Evolutionary conservation across 2,797 vertebrate genomes (phyloP).

Genomic region (Sebastolobus altivelis): DNA sequence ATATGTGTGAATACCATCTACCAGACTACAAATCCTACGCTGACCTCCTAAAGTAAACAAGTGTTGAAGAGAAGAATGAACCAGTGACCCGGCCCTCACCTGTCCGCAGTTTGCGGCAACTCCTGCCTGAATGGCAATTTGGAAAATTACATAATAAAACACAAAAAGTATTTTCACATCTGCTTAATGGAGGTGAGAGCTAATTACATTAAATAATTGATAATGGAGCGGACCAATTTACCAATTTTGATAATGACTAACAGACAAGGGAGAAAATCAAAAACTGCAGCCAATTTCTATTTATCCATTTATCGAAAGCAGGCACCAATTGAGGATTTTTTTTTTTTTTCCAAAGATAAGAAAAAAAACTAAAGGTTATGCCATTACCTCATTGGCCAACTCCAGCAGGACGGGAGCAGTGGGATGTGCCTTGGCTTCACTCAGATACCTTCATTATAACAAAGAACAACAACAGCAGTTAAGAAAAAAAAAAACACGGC

Average conservation of each 20-base stretch:
- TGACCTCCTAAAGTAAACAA: constrained; percentile 64
- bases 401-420: constrained; percentile 91
- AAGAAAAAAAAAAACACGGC: constrained; percentile 75
- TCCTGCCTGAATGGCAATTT: constrained; percentile 81
- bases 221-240: constrained; percentile 89
- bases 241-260: constrained; percentile 94
- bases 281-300: constrained; percentile 81
- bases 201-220: constrained; percentile 94
- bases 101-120: constrained; percentile 73
- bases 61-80: constrained; percentile 63
- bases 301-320: constrained; percentile 72
- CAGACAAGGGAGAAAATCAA: constrained; percentile 86
- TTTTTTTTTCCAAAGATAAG: background rate
- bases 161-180: constrained; percentile 87
- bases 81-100: constrained; percentile 76
- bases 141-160: constrained; percentile 83
- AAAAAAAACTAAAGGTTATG: constrained; percentile 31
- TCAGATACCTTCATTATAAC: constrained; percentile 91
- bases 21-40: constrained; percentile 28
- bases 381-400: constrained; percentile 96
- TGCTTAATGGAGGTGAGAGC: constrained; percentile 83
- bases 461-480: constrained; percentile 79
- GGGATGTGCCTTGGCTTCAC: constrained; percentile 87
- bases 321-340: constrained; percentile 29
- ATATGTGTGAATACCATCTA: constrained; percentile 7